Conservation (phyloP, 1,140 invertebrate species). For the Odontomachus brunneus region DNA sequence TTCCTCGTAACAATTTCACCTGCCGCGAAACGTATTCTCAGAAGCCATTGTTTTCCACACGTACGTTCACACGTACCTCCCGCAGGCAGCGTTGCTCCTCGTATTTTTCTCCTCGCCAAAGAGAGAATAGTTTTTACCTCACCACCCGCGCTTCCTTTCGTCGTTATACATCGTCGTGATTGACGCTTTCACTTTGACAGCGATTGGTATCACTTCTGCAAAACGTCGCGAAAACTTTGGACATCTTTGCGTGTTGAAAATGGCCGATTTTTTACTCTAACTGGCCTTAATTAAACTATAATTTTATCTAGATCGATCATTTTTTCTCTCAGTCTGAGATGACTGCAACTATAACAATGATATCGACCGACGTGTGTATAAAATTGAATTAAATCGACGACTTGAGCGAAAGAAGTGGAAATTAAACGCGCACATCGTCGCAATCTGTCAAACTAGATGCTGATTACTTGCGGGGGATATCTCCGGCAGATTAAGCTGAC, state of each 20-base stretch:
- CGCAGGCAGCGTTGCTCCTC: background rate
- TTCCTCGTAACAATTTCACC: constrained; percentile 46
- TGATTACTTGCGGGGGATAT: background rate
- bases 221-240: background rate
- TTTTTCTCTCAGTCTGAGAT: too few relatives aligned
- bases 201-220: background rate
- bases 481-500: background rate
- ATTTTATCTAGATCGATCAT: too few relatives aligned
- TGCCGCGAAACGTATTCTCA: constrained; percentile 27
- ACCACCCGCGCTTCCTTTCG: background rate
- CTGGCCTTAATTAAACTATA: too few relatives aligned
- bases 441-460: too few relatives aligned
- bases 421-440: too few relatives aligned
- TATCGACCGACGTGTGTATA: too few relatives aligned
- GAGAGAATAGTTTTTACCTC: constrained; percentile 16
- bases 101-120: background rate
- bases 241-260: too few relatives aligned
- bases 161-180: background rate
- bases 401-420: too few relatives aligned
- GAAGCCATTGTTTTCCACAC: constrained; percentile 34
- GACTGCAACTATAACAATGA: too few relatives aligned
- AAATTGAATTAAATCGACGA: too few relatives aligned
- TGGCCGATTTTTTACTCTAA: too few relatives aligned
- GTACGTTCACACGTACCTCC: background rate
- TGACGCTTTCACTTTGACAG: constrained; percentile 21